phyloP scores from a whole-genome alignment of 2,888 invertebrate species.

The Cinara cedri region DNA sequence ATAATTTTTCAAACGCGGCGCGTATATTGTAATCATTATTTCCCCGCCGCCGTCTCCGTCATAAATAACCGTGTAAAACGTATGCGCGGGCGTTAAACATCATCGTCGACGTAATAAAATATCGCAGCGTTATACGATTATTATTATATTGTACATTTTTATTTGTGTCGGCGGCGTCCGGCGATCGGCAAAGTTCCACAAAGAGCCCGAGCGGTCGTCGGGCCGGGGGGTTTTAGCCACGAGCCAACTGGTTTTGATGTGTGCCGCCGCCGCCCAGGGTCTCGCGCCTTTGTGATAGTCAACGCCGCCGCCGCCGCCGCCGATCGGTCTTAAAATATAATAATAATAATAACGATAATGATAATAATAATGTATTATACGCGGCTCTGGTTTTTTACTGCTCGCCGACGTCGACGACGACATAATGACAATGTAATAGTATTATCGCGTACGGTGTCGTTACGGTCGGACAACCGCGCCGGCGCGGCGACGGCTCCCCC shows the following conservation, averaged over 20 bases:
- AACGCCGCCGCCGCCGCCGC: slow-evolving; percentile 23
- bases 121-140: no score
- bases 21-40: background rate
- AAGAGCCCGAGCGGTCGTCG: slow-evolving; percentile 24
- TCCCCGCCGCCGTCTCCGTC: background rate
- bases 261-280: slow-evolving; percentile 51
- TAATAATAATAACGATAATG: slow-evolving; percentile 31
- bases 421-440: slow-evolving; percentile 18
- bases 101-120: no score
- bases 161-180: slow-evolving; percentile 20
- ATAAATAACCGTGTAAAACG: no score
- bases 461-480: no score
- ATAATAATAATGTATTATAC: slow-evolving; percentile 11
- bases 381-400: slow-evolving; percentile 49
- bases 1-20: no score
- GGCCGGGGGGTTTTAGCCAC: slow-evolving; percentile 55
- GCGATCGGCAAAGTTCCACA: slow-evolving; percentile 51
- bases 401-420: slow-evolving; percentile 11
- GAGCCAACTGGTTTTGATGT: slow-evolving; percentile 59
- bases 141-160: slow-evolving; percentile 18
- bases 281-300: slow-evolving; percentile 39
- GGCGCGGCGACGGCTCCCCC: background rate
- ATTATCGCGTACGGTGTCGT: no score
- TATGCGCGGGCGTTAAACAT: background rate
- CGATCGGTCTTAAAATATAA: slow-evolving; percentile 41